Evolutionary conservation across 92 coral and sea anemone species (phyloP).

Genomic region (Heliopora coerulea): DNA sequence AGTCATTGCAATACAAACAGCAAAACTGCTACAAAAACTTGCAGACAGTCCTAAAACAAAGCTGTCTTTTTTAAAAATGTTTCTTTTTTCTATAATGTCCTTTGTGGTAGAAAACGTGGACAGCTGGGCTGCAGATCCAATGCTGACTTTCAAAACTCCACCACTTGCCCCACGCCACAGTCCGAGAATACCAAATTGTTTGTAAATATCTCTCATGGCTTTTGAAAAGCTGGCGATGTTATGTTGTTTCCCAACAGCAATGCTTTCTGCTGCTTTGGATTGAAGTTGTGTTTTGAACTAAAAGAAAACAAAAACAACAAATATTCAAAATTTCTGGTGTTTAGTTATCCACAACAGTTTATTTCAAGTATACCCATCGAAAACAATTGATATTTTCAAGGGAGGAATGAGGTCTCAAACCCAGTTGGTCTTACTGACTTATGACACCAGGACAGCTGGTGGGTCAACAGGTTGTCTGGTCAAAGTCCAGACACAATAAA

Average conservation of each 20-base stretch:
- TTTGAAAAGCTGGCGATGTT: constrained; percentile 64
- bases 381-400: no score
- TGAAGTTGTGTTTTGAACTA: constrained; percentile 95
- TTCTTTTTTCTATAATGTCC: constrained; percentile 51
- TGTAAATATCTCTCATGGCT: constrained; percentile 61
- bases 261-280: constrained; percentile 72
- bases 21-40: constrained; percentile 89
- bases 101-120: constrained; percentile 86
- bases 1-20: constrained; percentile 82
- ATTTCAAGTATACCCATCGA: no score
- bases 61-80: constrained; percentile 63
- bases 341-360: no score
- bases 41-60: constrained; percentile 78
- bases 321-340: no score
- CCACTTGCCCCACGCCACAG: constrained; percentile 92
- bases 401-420: no score
- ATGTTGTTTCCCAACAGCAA: constrained; percentile 97
- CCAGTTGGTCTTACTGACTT: no score
- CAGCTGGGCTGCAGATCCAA: constrained; percentile 87
- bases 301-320: background rate
- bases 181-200: constrained; percentile 70
- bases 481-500: no score
- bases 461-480: no score
- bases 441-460: no score
- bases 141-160: constrained; percentile 71